Conservation (phyloP, 2,797 vertebrate genomes). For the Peromyscus attwateri region DNA sequence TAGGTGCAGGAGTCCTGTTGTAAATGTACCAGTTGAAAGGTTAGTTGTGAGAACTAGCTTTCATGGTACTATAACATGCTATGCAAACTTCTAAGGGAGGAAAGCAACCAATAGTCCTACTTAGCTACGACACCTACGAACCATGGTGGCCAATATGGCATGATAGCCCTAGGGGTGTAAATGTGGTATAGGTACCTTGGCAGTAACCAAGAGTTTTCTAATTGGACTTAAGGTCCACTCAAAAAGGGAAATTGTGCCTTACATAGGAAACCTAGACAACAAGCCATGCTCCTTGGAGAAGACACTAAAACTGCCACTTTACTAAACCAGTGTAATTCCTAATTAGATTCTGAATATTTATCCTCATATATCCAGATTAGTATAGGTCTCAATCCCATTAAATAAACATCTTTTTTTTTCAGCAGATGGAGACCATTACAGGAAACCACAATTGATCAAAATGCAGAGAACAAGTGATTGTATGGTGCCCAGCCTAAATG, state of each 20-base stretch:
- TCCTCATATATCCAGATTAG: too few relatives aligned
- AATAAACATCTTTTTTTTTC: background rate
- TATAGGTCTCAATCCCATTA: background rate
- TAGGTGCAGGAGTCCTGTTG: background rate
- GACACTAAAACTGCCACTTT: background rate
- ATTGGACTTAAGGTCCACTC: background rate
- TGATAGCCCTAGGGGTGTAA: background rate
- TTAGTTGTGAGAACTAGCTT: background rate
- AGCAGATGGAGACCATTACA: background rate
- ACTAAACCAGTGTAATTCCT: background rate
- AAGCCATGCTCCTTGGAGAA: background rate
- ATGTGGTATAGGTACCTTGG: background rate
- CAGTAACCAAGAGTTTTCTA: background rate
- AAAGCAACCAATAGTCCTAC: background rate
- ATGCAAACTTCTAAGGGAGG: background rate
- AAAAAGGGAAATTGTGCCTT: background rate
- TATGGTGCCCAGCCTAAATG: background rate
- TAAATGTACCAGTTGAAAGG: background rate
- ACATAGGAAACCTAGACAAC: background rate
- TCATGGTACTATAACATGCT: background rate
- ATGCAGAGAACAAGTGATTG: background rate
- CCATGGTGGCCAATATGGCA: background rate
- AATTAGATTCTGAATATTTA: background rate
- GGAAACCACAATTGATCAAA: background rate
- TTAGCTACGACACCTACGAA: background rate